Conservation (phyloP, 1,140 invertebrate species). For the Oncopodura yosiiana region DNA sequence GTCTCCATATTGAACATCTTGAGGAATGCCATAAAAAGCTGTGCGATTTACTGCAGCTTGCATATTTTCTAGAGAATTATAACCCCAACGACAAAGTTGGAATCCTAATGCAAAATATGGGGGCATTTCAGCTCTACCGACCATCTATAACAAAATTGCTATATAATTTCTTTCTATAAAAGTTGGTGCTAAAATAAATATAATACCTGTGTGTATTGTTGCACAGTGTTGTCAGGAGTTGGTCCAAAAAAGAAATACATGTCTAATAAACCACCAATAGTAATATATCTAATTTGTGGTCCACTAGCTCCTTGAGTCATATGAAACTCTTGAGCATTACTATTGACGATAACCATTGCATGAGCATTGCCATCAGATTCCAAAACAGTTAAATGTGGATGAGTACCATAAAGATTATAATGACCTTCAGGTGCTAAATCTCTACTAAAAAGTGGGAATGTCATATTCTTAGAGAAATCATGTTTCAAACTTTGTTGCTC, state of each 20-base stretch:
- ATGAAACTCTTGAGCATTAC: conserved; percentile 36
- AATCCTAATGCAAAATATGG: conserved; percentile 43
- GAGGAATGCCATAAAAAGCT: conserved; percentile 7
- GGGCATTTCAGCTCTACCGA: conserved; percentile 44
- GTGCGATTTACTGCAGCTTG: conserved; percentile 39
- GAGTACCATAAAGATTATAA: conserved; percentile 32
- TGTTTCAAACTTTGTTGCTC: conserved; percentile 32
- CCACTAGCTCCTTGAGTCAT: conserved; percentile 1
- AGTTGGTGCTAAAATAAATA: not conserved
- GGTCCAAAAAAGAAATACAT: conserved; percentile 45
- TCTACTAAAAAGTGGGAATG: conserved; percentile 14
- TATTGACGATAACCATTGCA: conserved; percentile 35
- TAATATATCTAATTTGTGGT: conserved; percentile 36
- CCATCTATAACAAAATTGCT: conserved; percentile 26
- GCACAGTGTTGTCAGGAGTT: conserved; percentile 42
- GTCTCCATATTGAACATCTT: conserved; percentile 47
- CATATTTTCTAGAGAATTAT: conserved; percentile 39
- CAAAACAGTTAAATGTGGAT: conserved; percentile 32
- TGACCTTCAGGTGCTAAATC: conserved; percentile 3
- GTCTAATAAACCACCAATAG: conserved; percentile 41
- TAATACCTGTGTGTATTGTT: conserved; percentile 44
- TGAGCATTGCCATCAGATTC: conserved; percentile 34
- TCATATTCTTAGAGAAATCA: conserved; percentile 15
- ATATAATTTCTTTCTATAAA: not conserved
- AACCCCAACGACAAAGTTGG: conserved; percentile 41